These are phyloP conservation scores for Apodemia duryi DNA, from an alignment of 2,888 invertebrate genomes.

Conservation along the genomic window DNA sequence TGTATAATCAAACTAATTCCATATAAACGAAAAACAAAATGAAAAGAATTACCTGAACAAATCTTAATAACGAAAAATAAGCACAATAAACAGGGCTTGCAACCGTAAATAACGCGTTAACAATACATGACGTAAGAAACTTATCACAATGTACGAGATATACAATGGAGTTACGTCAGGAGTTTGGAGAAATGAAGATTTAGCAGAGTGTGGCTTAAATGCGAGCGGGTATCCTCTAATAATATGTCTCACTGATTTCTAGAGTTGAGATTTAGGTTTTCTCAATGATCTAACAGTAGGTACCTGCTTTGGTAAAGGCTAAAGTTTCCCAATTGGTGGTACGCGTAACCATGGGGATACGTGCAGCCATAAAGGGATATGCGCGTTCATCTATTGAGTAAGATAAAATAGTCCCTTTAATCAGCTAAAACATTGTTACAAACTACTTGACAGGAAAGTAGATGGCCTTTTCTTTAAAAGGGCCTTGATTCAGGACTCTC, in stretches of 20 bases:
- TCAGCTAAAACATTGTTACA: too few relatives aligned
- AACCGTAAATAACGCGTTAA: conserved; percentile 3
- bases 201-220: neutral
- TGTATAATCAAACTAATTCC: neutral
- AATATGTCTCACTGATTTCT: neutral
- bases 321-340: too few relatives aligned
- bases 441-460: too few relatives aligned
- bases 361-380: too few relatives aligned
- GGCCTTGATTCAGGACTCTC: too few relatives aligned
- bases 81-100: neutral
- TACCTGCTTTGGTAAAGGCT: too few relatives aligned
- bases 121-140: conserved; percentile 11
- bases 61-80: conserved; percentile 7
- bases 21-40: neutral
- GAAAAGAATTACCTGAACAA: neutral
- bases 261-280: too few relatives aligned
- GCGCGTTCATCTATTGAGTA: too few relatives aligned
- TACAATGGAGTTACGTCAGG: conserved; percentile 6
- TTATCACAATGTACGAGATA: conserved; percentile 4
- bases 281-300: too few relatives aligned
- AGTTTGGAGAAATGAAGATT: conserved; percentile 9
- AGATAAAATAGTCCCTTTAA: too few relatives aligned
- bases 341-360: too few relatives aligned
- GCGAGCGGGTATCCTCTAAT: neutral
- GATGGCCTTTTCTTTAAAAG: too few relatives aligned